A percentile compares a stretch with the other conserved stretches of the same genome.
Conservation (phyloP, 2,797 vertebrate species). For the Loris lydekkerianus region DNA sequence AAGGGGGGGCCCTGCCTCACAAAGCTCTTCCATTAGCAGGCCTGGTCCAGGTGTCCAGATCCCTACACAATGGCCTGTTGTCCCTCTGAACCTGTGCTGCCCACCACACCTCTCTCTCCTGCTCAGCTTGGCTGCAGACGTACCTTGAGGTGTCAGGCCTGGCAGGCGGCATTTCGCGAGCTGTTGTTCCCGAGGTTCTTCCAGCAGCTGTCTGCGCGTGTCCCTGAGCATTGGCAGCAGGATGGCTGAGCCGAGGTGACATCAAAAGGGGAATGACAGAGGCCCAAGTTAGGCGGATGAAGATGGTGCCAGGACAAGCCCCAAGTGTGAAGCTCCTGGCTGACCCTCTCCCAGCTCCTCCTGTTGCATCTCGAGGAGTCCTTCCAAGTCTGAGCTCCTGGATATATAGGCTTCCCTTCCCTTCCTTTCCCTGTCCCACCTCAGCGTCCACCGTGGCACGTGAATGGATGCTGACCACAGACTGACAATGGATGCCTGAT, state of each 20-base stretch:
- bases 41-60: not conserved
- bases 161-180: constrained; percentile 64
- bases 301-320: fast-evolving
- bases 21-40: not conserved
- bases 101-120: fast-evolving
- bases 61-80: fast-evolving
- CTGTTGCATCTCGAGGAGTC: no score
- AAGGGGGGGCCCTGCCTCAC: not conserved
- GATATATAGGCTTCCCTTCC: not conserved
- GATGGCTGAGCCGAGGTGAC: constrained; percentile 86
- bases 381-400: not conserved
- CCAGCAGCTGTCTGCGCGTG: not conserved
- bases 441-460: not conserved
- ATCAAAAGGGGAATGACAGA: not conserved
- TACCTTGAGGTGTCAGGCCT: constrained; percentile 84
- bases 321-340: not conserved
- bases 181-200: not conserved
- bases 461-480: not conserved
- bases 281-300: not conserved
- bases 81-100: fast-evolving
- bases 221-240: constrained; percentile 52
- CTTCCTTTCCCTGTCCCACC: not conserved
- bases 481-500: fast-evolving
- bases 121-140: not conserved
- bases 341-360: not conserved